Evolutionary conservation across 2,113 vertebrate species (phyloP).

Genomic region (Narcine bancroftii): DNA sequence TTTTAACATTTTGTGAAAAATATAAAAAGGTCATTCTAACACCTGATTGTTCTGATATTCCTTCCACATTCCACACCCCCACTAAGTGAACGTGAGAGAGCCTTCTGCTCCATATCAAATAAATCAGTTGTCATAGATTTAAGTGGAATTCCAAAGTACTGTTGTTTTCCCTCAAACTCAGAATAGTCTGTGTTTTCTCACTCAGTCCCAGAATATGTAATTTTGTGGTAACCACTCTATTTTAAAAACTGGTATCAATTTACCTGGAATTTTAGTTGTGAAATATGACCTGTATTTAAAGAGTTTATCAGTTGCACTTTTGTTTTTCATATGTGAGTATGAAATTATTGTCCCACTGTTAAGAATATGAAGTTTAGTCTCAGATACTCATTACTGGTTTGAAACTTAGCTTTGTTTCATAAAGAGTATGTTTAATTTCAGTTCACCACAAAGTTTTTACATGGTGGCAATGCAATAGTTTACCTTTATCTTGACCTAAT

Average conservation of each 20-base stretch:
- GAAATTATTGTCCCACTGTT: neutral
- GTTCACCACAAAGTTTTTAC: neutral
- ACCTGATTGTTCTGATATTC: neutral
- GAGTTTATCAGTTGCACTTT: neutral
- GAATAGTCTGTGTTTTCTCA: neutral
- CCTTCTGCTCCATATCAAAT: conserved; percentile 17
- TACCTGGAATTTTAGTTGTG: conserved; percentile 12
- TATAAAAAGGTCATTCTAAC: neutral
- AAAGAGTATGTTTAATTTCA: neutral
- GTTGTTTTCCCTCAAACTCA: neutral
- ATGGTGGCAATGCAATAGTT: neutral
- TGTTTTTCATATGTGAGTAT: neutral
- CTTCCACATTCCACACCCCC: neutral
- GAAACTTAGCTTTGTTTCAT: neutral
- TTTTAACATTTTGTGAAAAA: neutral
- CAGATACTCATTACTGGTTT: neutral
- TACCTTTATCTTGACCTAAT: neutral
- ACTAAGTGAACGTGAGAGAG: neutral
- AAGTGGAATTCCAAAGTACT: neutral
- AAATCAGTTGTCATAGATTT: neutral
- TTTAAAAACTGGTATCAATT: neutral
- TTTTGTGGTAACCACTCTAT: neutral
- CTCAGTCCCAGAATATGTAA: too few relatives aligned
- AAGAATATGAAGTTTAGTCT: neutral
- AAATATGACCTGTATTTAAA: neutral